These are phyloP conservation scores for Gnathonemus echidnorhynchus DNA, from an alignment of 2,113 vertebrate species.

Conservation along the genomic window DNA sequence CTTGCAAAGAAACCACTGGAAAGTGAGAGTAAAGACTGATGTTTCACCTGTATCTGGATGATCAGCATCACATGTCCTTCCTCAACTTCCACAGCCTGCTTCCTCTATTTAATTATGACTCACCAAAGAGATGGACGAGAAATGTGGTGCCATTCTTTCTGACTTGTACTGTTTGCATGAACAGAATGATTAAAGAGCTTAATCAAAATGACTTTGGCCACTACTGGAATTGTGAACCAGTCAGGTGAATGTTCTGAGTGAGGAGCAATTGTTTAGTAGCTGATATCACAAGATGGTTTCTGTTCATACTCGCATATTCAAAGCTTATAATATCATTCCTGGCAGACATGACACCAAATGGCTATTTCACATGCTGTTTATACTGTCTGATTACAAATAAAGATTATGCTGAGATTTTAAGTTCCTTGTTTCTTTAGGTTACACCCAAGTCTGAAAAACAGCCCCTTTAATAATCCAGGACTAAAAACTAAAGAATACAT, in stretches of 20 bases:
- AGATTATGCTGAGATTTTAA: background rate
- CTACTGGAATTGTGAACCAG: background rate
- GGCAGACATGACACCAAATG: background rate
- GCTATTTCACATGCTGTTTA: background rate
- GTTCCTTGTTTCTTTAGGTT: background rate
- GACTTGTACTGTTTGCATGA: conserved; percentile 30
- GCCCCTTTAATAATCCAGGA: background rate
- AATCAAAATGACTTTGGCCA: background rate
- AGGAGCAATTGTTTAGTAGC: background rate
- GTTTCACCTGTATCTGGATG: background rate
- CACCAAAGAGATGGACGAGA: background rate
- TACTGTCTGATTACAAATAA: background rate
- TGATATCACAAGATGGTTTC: background rate
- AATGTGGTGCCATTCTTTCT: background rate
- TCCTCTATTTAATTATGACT: background rate
- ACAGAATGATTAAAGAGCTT: background rate
- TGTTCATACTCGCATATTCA: background rate
- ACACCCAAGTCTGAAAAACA: background rate
- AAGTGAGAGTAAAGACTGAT: background rate
- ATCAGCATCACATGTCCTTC: background rate
- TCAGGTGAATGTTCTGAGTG: background rate
- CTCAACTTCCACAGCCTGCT: background rate
- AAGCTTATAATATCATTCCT: background rate
- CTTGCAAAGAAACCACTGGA: background rate
- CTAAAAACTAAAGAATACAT: background rate